Evolutionary conservation across 2,888 invertebrate species (phyloP).

Genomic region (Stratiomys singularior): DNA sequence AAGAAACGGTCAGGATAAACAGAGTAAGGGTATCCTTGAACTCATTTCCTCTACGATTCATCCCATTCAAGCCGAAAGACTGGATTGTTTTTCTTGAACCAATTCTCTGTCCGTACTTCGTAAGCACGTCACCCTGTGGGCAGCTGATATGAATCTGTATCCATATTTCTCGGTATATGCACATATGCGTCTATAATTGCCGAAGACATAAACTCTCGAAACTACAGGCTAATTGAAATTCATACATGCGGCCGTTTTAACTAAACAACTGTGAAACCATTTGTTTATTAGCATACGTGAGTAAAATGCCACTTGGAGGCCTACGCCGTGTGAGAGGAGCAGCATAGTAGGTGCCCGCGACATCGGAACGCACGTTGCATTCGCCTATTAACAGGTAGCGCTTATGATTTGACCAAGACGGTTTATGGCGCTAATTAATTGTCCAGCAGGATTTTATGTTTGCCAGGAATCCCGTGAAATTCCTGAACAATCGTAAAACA

Average conservation of each 20-base stretch:
- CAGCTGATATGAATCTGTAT: not conserved
- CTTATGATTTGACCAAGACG: constrained; percentile 48
- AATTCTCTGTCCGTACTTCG: too few species aligned
- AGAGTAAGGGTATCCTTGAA: too few species aligned
- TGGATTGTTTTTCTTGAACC: too few species aligned
- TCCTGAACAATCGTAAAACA: constrained; percentile 44
- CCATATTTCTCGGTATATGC: not conserved
- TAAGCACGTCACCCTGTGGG: too few species aligned
- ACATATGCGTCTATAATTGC: constrained; percentile 22
- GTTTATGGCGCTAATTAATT: constrained; percentile 53
- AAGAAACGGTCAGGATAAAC: too few species aligned
- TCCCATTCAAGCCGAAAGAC: too few species aligned
- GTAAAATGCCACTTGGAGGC: constrained; percentile 52
- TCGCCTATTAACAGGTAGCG: constrained; percentile 50
- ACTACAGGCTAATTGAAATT: constrained; percentile 54
- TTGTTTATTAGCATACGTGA: constrained; percentile 55
- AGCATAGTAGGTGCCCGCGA: not conserved
- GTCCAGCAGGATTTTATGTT: constrained; percentile 51
- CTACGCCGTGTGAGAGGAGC: not conserved
- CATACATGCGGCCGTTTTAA: constrained; percentile 54
- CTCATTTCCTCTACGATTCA: too few species aligned
- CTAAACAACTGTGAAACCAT: constrained; percentile 56
- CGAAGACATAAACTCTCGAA: constrained; percentile 28
- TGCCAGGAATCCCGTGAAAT: constrained; percentile 18
- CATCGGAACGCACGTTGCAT: constrained; percentile 6